These are phyloP conservation scores for Telmatherina bonti DNA, from an alignment of 2,797 vertebrate species.

Conservation along the genomic window DNA sequence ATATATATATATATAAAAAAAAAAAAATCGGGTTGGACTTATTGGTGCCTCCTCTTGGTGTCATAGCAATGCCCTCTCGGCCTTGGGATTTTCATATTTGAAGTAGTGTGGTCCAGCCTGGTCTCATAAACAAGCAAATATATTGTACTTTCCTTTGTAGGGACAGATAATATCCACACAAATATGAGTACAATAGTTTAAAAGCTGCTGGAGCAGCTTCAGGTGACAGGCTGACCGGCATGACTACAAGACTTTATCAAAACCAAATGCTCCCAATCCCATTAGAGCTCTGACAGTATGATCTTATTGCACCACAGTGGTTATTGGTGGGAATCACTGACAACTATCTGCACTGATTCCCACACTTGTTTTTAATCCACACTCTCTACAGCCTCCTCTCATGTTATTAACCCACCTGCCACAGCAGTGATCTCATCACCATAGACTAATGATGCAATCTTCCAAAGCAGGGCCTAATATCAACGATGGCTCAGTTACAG, in stretches of 20 bases:
- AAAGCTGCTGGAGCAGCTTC: conserved; percentile 27
- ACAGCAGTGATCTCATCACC: conserved; percentile 63
- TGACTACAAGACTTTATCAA: conserved; percentile 45
- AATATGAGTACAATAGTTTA: background rate
- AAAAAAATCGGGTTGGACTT: too few relatives aligned
- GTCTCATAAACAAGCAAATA: too few relatives aligned
- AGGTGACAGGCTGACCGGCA: conserved; percentile 26
- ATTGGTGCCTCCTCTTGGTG: too few relatives aligned
- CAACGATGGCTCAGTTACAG: conserved; percentile 43
- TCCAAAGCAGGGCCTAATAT: conserved; percentile 47
- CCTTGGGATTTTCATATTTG: too few relatives aligned
- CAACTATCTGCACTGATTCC: conserved; percentile 44
- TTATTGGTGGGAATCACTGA: conserved; percentile 56
- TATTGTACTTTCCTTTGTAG: too few relatives aligned
- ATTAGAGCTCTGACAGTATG: conserved; percentile 29
- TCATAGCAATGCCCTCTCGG: too few relatives aligned
- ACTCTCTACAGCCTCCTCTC: conserved; percentile 36
- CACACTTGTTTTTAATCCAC: conserved; percentile 47
- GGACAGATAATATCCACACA: too few relatives aligned
- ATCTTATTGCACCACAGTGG: conserved; percentile 34
- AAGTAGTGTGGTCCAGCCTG: too few relatives aligned
- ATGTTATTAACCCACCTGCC: conserved; percentile 55
- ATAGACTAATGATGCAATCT: conserved; percentile 66
- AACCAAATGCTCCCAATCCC: conserved; percentile 39
- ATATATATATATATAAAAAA: too few relatives aligned